A percentile compares a stretch with the other conserved stretches of the same genome.
Conservation (phyloP, 1,140 invertebrate genomes). For the Papilio dardanus region DNA sequence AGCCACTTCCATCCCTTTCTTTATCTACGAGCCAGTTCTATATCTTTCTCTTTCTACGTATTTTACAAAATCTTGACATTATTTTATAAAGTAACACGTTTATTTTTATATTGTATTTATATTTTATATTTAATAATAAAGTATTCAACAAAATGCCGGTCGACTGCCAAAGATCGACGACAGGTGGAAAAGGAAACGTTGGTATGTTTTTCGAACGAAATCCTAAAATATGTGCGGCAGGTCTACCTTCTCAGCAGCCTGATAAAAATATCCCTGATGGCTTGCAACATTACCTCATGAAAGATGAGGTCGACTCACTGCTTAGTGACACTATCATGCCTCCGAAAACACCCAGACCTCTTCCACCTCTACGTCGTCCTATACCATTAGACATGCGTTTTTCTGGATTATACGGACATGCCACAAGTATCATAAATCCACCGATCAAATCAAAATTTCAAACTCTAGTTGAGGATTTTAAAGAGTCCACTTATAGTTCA, state of each 20-base stretch:
- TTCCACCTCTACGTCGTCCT: slow-evolving; percentile 64
- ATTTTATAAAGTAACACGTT: not conserved
- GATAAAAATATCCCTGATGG: slow-evolving; percentile 61
- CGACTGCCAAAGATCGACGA: slow-evolving; percentile 59
- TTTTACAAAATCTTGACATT: slow-evolving; percentile 18
- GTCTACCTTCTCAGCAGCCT: slow-evolving; percentile 65
- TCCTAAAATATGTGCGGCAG: slow-evolving; percentile 71
- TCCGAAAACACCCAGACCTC: slow-evolving; percentile 52
- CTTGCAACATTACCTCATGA: slow-evolving; percentile 73
- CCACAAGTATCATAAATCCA: slow-evolving; percentile 67
- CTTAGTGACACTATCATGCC: slow-evolving; percentile 76
- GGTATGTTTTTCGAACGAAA: slow-evolving; percentile 68
- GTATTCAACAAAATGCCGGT: slow-evolving; percentile 55
- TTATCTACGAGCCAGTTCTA: too few relatives aligned
- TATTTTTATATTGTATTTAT: slow-evolving; percentile 43
- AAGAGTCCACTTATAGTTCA: slow-evolving; percentile 78
- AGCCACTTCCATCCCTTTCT: too few relatives aligned
- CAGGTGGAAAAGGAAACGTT: slow-evolving; percentile 72
- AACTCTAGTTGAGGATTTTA: slow-evolving; percentile 78
- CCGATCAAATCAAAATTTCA: slow-evolving; percentile 78
- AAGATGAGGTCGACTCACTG: slow-evolving; percentile 78
- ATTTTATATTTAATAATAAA: slow-evolving; percentile 37
- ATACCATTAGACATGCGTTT: slow-evolving; percentile 59
- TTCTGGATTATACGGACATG: slow-evolving; percentile 60
- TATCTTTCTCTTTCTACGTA: not conserved